Evolutionary conservation across 2,888 invertebrate genomes (phyloP), one percentile per base, ranked within the genome.

Genomic region (Troglohyphantes excavatus): DNA sequence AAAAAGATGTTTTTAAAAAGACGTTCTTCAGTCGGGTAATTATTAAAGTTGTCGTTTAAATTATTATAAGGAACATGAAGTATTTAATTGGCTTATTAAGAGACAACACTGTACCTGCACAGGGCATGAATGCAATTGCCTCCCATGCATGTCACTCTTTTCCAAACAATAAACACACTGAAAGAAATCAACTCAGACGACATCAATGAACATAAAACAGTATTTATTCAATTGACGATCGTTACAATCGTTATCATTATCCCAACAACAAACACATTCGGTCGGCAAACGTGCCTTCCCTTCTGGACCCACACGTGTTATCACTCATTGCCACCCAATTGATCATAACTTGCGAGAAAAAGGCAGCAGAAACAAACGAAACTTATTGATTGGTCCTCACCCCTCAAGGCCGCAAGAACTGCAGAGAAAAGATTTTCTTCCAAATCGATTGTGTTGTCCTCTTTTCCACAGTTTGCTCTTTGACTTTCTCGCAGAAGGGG

Each of bases 311-410:
- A 68, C 27, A 76, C 53, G 68, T 76, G 76, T 76, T 85, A 85
- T 84, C 75, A 84, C 75, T 84, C 84, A 73, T 72, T 75, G 75
- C 75, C 76, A 82, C 78, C 70, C 68, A 85, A 85, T 85, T 85
- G 85, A 85, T 85, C 85, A 75, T 27, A 65, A 84, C 75, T 75
- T 84, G 84, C 43, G 76, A 76, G 59, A 21, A 76, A 73, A 76
- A 29, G 39, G 68, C 76, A 85, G 33, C 23, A 29, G 59, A 85
- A 85, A 83, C 63, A 73, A 85, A 65, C 27, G 63, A 73, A 73
- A 85, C 59, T 76, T 85, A 85, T 85, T 85, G 85, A 85, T 85
- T 85, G 85, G 85, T 85, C 85, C 68, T 68, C 39, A 46, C 67
- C 84, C 65, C 43, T 76, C 33, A 59, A 59, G 27, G 59, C 68